Evolutionary conservation across 1,140 invertebrate genomes (phyloP).

Genomic region (Trichomalopsis sarcophagae): DNA sequence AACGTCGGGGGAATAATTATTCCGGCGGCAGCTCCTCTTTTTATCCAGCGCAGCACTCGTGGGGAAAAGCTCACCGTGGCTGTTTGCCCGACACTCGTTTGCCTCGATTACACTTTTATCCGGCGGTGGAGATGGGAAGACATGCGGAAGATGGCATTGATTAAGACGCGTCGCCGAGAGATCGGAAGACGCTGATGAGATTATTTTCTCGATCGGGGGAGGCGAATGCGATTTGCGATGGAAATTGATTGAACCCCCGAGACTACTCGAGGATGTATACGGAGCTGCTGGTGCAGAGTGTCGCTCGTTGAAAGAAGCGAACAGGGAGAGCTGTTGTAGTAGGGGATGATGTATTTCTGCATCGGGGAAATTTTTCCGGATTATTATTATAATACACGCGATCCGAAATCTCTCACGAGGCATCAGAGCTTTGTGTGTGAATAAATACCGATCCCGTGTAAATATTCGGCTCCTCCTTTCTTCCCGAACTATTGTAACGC

Average conservation of each 20-base stretch:
- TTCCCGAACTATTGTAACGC: neutral
- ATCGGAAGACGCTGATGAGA: conserved; percentile 19
- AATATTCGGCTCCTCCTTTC: conserved; percentile 26
- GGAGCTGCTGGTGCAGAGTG: neutral
- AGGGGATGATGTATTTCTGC: no score
- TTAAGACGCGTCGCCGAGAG: conserved; percentile 47
- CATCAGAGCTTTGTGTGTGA: neutral
- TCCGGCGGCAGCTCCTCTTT: conserved; percentile 1
- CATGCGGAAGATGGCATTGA: conserved; percentile 47
- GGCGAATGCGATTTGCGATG: conserved; percentile 45
- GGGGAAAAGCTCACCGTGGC: neutral
- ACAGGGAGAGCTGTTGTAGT: no score
- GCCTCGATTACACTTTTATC: conserved; percentile 51
- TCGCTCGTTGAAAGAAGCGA: neutral
- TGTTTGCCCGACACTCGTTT: conserved; percentile 53
- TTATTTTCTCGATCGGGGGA: conserved; percentile 43
- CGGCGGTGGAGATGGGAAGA: conserved; percentile 11
- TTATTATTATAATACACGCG: no score
- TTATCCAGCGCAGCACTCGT: neutral
- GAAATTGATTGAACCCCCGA: conserved; percentile 50
- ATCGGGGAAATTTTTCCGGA: no score
- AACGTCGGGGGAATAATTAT: conserved; percentile 45
- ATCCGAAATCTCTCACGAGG: neutral
- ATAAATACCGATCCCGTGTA: conserved; percentile 31
- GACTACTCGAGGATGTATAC: conserved; percentile 17